Conservation (phyloP, 2,113 vertebrate species). For the Benitochromis conjunctus region DNA sequence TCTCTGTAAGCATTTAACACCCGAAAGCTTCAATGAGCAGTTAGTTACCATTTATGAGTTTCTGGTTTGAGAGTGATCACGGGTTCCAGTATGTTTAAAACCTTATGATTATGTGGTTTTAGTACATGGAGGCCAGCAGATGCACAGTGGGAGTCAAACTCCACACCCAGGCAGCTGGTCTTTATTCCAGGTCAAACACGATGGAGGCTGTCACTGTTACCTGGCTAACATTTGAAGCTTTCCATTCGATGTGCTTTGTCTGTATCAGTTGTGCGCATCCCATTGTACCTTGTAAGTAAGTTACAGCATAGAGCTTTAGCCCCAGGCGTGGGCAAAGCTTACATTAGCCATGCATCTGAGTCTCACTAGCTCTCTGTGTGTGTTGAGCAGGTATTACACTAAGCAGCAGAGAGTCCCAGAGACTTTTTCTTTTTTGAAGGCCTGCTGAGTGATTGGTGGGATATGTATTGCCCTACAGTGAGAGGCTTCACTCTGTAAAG, state of each 20-base stretch:
- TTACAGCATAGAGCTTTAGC: conserved; percentile 28
- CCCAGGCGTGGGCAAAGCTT: conserved; percentile 26
- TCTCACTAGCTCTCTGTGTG: conserved; percentile 7
- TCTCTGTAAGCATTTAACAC: not conserved
- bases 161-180: not conserved
- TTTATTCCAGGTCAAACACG: not conserved
- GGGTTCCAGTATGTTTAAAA: not conserved
- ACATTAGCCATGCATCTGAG: conserved; percentile 52
- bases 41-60: not conserved
- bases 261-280: conserved; percentile 6
- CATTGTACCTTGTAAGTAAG: conserved; percentile 17
- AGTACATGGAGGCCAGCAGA: not conserved
- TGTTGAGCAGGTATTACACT: conserved; percentile 28
- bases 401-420: conserved; percentile 10
- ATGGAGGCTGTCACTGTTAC: not conserved
- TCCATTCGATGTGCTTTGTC: not conserved
- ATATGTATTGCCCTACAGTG: conserved; percentile 53
- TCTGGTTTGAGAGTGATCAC: not conserved
- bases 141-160: not conserved
- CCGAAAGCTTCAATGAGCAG: rapidly evolving
- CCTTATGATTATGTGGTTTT: not conserved
- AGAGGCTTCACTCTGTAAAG: conserved; percentile 49
- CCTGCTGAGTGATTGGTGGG: conserved; percentile 56
- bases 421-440: not conserved
- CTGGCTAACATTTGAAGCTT: not conserved